These are phyloP conservation scores for Caenorhabditis uteleia DNA, from an alignment of 2,888 invertebrate species.

Conservation along the genomic window DNA sequence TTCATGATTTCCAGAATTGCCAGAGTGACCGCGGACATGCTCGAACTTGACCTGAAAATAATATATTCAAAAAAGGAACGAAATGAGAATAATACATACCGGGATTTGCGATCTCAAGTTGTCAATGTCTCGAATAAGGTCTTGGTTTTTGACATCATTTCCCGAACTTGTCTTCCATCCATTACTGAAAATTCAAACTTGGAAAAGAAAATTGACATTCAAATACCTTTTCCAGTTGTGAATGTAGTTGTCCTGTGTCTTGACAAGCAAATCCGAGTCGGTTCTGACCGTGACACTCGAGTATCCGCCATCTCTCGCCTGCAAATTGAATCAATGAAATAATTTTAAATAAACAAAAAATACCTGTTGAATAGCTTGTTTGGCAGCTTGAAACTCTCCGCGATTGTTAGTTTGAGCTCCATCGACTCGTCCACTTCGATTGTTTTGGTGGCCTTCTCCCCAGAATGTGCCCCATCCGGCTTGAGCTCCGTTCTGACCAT, in stretches of 20 bases:
- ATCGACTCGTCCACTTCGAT: background rate
- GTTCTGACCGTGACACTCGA: constrained; percentile 82
- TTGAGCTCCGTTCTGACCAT: background rate
- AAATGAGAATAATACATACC: too few relatives aligned
- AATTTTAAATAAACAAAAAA: too few relatives aligned
- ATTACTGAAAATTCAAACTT: background rate
- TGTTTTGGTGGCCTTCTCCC: background rate
- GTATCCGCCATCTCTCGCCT: constrained; percentile 64
- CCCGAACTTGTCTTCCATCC: constrained; percentile 81
- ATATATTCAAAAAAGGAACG: too few relatives aligned
- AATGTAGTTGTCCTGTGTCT: constrained; percentile 81
- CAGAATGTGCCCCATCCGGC: background rate
- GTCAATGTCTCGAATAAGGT: constrained; percentile 83
- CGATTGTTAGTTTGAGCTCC: background rate
- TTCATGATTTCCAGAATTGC: constrained; percentile 85
- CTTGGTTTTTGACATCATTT: constrained; percentile 83
- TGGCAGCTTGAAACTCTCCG: background rate
- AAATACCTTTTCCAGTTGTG: background rate
- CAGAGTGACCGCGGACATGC: constrained; percentile 84
- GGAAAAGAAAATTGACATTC: too few relatives aligned
- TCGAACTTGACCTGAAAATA: constrained; percentile 78
- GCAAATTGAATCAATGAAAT: too few relatives aligned
- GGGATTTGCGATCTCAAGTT: background rate
- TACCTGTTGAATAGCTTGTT: background rate
- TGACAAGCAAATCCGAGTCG: constrained; percentile 87